These are phyloP conservation scores for Tribolium castaneum DNA, from an alignment of 1,140 invertebrate genomes.

Conservation along the genomic window DNA sequence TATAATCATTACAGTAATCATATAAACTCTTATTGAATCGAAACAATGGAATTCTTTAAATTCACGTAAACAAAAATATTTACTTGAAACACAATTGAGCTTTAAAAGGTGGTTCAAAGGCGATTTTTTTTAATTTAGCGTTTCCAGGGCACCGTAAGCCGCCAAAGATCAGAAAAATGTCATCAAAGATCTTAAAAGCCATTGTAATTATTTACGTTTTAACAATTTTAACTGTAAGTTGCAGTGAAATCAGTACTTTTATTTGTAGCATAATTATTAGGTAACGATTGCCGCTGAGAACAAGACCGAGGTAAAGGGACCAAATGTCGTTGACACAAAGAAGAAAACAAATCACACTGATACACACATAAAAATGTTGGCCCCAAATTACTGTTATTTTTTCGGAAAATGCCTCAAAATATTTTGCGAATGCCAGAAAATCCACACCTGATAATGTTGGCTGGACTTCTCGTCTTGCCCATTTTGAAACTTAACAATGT, in stretches of 20 bases:
- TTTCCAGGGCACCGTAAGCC: neutral
- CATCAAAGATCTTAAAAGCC: neutral
- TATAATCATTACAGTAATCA: too few species aligned
- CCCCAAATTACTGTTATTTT: neutral
- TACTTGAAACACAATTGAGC: neutral
- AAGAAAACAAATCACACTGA: neutral
- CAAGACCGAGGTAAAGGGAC: too few species aligned
- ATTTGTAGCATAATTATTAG: neutral
- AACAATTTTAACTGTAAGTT: too few species aligned
- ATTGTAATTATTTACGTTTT: too few species aligned
- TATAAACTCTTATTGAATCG: too few species aligned
- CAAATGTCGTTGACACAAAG: neutral
- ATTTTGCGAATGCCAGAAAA: conserved; percentile 1
- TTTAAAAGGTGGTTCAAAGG: too few species aligned
- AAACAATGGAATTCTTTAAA: too few species aligned
- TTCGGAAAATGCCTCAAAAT: conserved; percentile 12
- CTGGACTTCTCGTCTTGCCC: conserved; percentile 75
- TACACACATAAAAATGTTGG: neutral
- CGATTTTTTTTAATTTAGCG: too few species aligned
- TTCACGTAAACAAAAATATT: conserved; percentile 3
- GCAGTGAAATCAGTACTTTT: too few species aligned
- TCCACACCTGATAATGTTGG: conserved; percentile 67
- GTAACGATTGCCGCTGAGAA: neutral
- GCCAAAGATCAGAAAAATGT: neutral
- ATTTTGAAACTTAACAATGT: conserved; percentile 84